Percentiles rank a stretch among this genome's conserved stretches.
Evolutionary conservation across 2,888 invertebrate genomes (phyloP).

Genomic region (Sthenelais limicola): DNA sequence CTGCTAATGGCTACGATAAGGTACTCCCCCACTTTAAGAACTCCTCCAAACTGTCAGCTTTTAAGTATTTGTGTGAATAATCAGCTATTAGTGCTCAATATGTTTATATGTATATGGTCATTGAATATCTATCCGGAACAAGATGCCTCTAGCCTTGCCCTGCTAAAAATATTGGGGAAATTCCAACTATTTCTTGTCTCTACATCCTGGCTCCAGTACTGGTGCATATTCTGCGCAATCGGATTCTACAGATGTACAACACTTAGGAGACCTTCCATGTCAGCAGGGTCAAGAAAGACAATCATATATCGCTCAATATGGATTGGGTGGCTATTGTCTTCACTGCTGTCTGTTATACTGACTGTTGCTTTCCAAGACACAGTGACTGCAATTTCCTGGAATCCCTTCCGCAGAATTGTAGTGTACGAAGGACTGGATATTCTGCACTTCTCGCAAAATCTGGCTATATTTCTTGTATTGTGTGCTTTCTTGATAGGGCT

Average conservation of each 20-base stretch:
- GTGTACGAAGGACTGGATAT: not conserved
- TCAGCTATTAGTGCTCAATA: constrained; percentile 57
- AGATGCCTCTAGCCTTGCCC: not conserved
- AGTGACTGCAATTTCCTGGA: constrained; percentile 47
- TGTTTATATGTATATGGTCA: constrained; percentile 58
- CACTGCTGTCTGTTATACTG: constrained; percentile 56
- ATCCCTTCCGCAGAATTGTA: constrained; percentile 43
- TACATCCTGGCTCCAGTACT: constrained; percentile 64
- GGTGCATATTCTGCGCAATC: constrained; percentile 65
- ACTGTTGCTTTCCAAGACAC: constrained; percentile 56
- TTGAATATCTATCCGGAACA: constrained; percentile 45
- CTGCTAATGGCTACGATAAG: constrained; percentile 62
- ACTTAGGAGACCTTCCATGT: constrained; percentile 58
- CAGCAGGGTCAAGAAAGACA: constrained; percentile 54
- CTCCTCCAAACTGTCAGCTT: constrained; percentile 67
- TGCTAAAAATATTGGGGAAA: constrained; percentile 54
- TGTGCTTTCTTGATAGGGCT: constrained; percentile 54
- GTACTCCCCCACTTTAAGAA: constrained; percentile 63
- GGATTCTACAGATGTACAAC: constrained; percentile 59
- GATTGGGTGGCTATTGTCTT: constrained; percentile 60
- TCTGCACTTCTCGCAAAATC: constrained; percentile 9
- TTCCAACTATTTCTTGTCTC: constrained; percentile 61
- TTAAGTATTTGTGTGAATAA: constrained; percentile 67
- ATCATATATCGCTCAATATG: constrained; percentile 62
- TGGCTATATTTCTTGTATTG: constrained; percentile 55